Percentiles rank a stretch among this genome's conserved stretches.
Conservation (phyloP, 2,888 invertebrate species). For the Chymomyza fuscimana region DNA sequence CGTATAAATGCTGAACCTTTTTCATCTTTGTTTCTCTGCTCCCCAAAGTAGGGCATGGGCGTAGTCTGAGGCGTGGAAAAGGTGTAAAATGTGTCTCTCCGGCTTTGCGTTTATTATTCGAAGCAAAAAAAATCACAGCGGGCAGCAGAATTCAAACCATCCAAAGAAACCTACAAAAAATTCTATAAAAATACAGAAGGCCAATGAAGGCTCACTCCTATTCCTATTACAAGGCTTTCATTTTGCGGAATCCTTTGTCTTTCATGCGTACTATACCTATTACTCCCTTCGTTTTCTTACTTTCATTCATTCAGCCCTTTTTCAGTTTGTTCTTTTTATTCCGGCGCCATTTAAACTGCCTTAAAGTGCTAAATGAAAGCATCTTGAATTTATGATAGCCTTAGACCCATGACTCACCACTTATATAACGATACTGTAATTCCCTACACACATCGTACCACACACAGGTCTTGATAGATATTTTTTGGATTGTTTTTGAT, state of each 20-base stretch:
- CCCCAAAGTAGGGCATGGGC: constrained; percentile 6
- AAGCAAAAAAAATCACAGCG: constrained; percentile 40
- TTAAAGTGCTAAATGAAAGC: constrained; percentile 69
- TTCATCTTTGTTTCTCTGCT: not conserved
- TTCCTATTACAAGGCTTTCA: constrained; percentile 14
- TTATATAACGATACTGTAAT: too few species aligned
- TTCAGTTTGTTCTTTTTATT: constrained; percentile 9
- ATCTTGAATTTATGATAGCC: constrained; percentile 68
- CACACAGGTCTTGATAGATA: too few species aligned
- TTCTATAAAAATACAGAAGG: constrained; percentile 11
- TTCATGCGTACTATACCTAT: constrained; percentile 47
- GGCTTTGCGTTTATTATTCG: not conserved
- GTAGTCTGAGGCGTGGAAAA: not conserved
- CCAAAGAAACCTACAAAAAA: constrained; percentile 28
- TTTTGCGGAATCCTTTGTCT: constrained; percentile 48
- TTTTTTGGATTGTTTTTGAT: too few species aligned
- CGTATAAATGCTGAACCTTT: constrained; percentile 11
- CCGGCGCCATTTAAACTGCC: constrained; percentile 63
- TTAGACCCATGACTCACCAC: constrained; percentile 1
- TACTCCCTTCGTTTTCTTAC: constrained; percentile 38
- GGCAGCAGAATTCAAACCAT: constrained; percentile 24
- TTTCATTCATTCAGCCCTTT: constrained; percentile 14
- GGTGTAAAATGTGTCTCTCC: constrained; percentile 1
- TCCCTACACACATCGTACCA: too few species aligned
- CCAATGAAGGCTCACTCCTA: not conserved